phyloP scores from a whole-genome alignment of 2,113 vertebrate genomes.

The Brachionichthys hirsutus region DNA sequence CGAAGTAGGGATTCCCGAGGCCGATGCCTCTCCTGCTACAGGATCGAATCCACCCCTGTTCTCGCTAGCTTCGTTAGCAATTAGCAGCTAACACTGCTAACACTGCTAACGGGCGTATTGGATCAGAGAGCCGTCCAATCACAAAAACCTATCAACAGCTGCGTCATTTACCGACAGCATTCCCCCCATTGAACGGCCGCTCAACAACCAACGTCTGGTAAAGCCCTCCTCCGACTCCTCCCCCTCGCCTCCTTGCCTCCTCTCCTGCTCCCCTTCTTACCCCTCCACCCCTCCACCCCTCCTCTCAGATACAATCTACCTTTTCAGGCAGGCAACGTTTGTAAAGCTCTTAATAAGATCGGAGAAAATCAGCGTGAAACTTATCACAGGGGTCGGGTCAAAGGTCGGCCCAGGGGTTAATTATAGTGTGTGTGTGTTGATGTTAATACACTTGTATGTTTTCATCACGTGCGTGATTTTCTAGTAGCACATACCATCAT shows the following conservation, averaged over 20 bases:
- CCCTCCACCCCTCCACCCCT: neutral
- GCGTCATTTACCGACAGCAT: too few relatives aligned
- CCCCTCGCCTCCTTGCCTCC: too few relatives aligned
- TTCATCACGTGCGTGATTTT: too few relatives aligned
- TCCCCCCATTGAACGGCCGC: too few relatives aligned
- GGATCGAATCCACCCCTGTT: slow-evolving; percentile 31
- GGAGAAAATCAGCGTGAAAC: slow-evolving; percentile 44
- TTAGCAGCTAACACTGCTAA: slow-evolving; percentile 12
- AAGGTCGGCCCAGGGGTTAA: slow-evolving; percentile 45
- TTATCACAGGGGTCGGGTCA: slow-evolving; percentile 35
- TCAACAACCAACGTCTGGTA: too few relatives aligned
- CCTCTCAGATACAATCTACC: slow-evolving; percentile 39
- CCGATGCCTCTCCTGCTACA: neutral
- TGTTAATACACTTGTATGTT: too few relatives aligned
- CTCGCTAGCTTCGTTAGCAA: slow-evolving; percentile 31
- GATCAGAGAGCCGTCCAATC: slow-evolving; percentile 29
- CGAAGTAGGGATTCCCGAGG: too few relatives aligned
- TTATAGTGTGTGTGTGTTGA: slow-evolving; percentile 9
- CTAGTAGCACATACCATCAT: neutral
- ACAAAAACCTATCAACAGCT: too few relatives aligned
- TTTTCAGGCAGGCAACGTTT: slow-evolving; percentile 38
- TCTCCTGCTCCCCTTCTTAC: too few relatives aligned
- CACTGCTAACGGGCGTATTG: slow-evolving; percentile 10
- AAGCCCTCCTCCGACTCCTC: too few relatives aligned
- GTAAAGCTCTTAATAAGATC: slow-evolving; percentile 68